Evolutionary conservation across 2,888 invertebrate genomes (phyloP).

Genomic region (Therioaphis trifolii): DNA sequence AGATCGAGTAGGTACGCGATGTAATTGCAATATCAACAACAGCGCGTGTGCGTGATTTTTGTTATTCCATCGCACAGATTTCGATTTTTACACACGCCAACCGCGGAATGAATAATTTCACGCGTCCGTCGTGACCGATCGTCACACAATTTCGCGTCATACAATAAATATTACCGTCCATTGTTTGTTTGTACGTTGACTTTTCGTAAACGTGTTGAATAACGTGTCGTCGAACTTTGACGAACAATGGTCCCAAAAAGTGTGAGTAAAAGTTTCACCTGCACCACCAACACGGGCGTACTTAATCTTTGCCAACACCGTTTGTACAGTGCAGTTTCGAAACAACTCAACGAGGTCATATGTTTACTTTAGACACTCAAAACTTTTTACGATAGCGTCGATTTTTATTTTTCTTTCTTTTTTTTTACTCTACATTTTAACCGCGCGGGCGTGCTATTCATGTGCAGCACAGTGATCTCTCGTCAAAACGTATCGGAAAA

Average conservation of each 20-base stretch:
- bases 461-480: not conserved
- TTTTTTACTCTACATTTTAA: too few species aligned
- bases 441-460: not conserved
- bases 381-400: constrained; percentile 8
- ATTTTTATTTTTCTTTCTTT: not conserved
- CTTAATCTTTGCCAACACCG: not conserved
- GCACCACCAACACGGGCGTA: not conserved
- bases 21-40: too few species aligned
- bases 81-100: too few species aligned
- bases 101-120: too few species aligned
- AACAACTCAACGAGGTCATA: constrained; percentile 48
- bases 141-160: too few species aligned
- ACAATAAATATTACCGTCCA: too few species aligned
- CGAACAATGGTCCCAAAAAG: not conserved
- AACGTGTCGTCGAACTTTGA: constrained; percentile 6
- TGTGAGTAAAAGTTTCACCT: constrained; percentile 12
- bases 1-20: too few species aligned
- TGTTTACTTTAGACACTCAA: constrained; percentile 19
- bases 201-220: not conserved
- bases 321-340: not conserved
- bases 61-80: too few species aligned
- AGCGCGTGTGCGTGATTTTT: too few species aligned
- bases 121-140: too few species aligned
- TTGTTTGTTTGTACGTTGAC: not conserved
- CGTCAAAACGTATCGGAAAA: not conserved